Percentiles rank a stretch among this genome's conserved stretches.
Evolutionary conservation across 1,140 invertebrate genomes (phyloP).

Genomic region (Drosophila ercepeae): DNA sequence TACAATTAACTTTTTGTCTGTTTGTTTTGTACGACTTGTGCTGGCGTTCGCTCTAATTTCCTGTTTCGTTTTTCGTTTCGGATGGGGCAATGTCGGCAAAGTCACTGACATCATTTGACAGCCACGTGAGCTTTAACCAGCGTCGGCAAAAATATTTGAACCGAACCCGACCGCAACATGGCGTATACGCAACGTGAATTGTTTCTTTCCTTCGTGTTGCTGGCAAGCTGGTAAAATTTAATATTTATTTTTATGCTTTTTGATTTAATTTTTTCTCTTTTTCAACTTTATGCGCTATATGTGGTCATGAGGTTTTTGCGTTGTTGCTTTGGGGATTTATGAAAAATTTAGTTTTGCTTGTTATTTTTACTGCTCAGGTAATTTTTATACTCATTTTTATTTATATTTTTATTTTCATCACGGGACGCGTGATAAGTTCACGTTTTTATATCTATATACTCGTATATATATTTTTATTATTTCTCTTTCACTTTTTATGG

Average conservation of each 20-base stretch:
- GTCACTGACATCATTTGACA: conserved; percentile 56
- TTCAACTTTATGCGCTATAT: conserved; percentile 13
- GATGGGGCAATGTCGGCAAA: conserved; percentile 12
- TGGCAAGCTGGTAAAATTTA: conserved; percentile 46
- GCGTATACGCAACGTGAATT: conserved; percentile 43
- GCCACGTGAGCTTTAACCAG: conserved; percentile 52
- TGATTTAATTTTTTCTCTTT: conserved; percentile 41
- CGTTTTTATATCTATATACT: background rate
- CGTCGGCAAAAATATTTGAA: conserved; percentile 14
- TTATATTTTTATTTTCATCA: conserved; percentile 50
- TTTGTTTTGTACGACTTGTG: conserved; percentile 62
- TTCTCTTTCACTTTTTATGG: conserved; percentile 17
- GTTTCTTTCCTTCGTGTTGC: conserved; percentile 2
- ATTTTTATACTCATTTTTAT: conserved; percentile 51
- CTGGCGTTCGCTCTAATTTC: conserved; percentile 58
- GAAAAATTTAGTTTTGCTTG: conserved; percentile 57
- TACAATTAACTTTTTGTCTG: conserved; percentile 81
- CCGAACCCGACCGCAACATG: conserved; percentile 19
- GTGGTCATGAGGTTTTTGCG: conserved; percentile 32
- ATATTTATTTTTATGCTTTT: conserved; percentile 58
- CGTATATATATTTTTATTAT: conserved; percentile 14
- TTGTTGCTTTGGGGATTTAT: conserved; percentile 47
- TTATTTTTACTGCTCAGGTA: conserved; percentile 54
- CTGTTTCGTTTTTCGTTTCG: conserved; percentile 22
- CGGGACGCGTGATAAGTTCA: conserved; percentile 38